Conservation (phyloP, 2,113 vertebrate species). For the Neotoma lepida region DNA sequence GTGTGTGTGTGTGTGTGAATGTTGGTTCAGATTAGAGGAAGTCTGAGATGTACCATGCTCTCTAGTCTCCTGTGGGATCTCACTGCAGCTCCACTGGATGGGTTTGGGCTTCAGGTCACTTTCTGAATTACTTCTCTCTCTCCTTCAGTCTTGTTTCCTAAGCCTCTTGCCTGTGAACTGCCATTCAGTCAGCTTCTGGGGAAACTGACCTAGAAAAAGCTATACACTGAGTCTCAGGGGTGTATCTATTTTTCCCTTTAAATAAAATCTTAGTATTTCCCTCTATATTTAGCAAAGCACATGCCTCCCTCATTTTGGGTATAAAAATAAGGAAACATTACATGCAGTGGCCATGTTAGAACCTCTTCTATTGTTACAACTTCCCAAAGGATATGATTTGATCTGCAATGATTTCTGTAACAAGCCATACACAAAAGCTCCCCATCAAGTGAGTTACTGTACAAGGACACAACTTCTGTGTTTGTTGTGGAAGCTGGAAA, state of each 20-base stretch:
- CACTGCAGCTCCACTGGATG: not conserved
- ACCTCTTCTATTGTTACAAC: not conserved
- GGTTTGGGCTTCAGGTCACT: not conserved
- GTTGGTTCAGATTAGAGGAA: not conserved
- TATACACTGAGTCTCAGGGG: not conserved
- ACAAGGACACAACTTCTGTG: not conserved
- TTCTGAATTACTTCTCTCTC: not conserved
- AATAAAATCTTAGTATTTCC: not conserved
- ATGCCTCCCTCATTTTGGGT: not conserved
- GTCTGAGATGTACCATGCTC: not conserved
- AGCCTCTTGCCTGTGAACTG: not conserved
- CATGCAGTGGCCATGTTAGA: not conserved
- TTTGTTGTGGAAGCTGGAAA: slow-evolving; percentile 16
- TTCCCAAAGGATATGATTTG: not conserved
- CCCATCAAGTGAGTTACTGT: not conserved
- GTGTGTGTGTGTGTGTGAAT: not conserved
- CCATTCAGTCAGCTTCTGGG: not conserved
- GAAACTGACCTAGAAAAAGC: slow-evolving; percentile 14
- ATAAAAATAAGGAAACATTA: not conserved
- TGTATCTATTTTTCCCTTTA: not conserved
- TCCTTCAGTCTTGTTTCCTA: not conserved
- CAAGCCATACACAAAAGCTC: not conserved
- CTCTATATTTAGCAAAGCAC: not conserved
- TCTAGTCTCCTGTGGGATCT: not conserved
- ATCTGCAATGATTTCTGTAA: not conserved